phyloP scores from a whole-genome alignment of 1,140 invertebrate genomes.

The Coelopa frigida region DNA sequence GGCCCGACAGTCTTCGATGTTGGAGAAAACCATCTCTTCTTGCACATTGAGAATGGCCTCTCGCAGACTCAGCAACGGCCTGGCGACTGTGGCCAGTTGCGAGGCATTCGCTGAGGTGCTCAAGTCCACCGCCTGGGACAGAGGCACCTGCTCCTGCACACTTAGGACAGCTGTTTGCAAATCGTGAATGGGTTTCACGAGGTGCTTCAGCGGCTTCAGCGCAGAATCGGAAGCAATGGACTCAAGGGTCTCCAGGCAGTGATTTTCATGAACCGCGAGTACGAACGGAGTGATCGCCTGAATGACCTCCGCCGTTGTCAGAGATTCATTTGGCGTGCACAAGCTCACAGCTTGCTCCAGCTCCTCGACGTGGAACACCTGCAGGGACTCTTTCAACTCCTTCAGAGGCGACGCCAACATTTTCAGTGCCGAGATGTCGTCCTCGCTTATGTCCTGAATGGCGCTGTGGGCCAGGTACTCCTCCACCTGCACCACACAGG shows the following conservation, averaged over 20 bases:
- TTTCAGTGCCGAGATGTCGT: slow-evolving; percentile 28
- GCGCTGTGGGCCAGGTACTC: slow-evolving; percentile 30
- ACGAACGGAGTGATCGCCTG: slow-evolving; percentile 12
- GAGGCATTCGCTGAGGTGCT: slow-evolving; percentile 14
- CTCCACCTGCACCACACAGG: slow-evolving; percentile 33
- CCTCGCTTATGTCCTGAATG: slow-evolving; percentile 20
- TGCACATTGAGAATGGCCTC: slow-evolving; percentile 29
- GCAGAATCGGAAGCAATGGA: slow-evolving; percentile 8
- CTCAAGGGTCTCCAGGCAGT: slow-evolving; percentile 15
- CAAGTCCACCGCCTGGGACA: slow-evolving; percentile 15
- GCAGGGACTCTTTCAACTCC: slow-evolving; percentile 22
- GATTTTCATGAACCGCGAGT: slow-evolving; percentile 14
- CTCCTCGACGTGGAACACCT: slow-evolving; percentile 14
- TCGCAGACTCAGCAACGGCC: slow-evolving; percentile 37
- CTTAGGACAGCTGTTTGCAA: slow-evolving; percentile 19
- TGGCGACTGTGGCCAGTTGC: slow-evolving; percentile 29
- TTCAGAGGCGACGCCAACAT: slow-evolving; percentile 25
- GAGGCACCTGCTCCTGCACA: slow-evolving; percentile 10
- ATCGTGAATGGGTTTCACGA: slow-evolving; percentile 16
- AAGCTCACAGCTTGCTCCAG: slow-evolving; percentile 14
- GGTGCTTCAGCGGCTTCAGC: slow-evolving; percentile 4
- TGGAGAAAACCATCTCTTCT: slow-evolving; percentile 21
- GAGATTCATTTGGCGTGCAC: neutral
- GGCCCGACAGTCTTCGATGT: slow-evolving; percentile 8
- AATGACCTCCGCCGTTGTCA: slow-evolving; percentile 7